A percentile compares a stretch with the other conserved stretches of the same genome.
phyloP scores from a whole-genome alignment of 2,888 invertebrate species.

The Drosophila subsilvestris region DNA sequence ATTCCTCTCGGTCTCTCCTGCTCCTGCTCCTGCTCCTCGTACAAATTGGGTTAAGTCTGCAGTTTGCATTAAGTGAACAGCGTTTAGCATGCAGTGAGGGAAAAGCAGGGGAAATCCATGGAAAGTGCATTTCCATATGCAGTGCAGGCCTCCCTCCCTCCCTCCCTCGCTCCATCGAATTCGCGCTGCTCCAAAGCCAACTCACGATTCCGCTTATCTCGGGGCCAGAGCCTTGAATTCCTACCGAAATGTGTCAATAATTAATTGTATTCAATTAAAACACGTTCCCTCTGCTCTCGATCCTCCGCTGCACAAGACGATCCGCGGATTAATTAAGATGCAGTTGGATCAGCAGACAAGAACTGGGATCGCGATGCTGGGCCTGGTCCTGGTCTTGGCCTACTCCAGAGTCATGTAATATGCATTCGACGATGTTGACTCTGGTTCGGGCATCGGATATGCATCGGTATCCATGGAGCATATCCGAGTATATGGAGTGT shows the following conservation, averaged over 20 bases:
- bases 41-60: conserved; percentile 61
- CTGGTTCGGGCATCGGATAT: conserved; percentile 32
- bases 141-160: conserved; percentile 27
- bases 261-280: conserved; percentile 83
- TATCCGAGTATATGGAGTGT: neutral
- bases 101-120: conserved; percentile 38
- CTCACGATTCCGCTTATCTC: conserved; percentile 65
- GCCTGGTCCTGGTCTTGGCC: conserved; percentile 4
- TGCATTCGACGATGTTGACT: conserved; percentile 34
- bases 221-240: conserved; percentile 57
- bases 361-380: conserved; percentile 21
- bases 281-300: conserved; percentile 38
- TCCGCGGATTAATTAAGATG: conserved; percentile 78
- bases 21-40: conserved; percentile 14
- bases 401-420: conserved; percentile 45
- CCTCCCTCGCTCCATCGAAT: too few species aligned
- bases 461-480: conserved; percentile 37
- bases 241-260: conserved; percentile 82
- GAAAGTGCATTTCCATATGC: conserved; percentile 73
- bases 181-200: conserved; percentile 40
- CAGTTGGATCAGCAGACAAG: conserved; percentile 48
- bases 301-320: conserved; percentile 10
- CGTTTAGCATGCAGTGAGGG: conserved; percentile 31
- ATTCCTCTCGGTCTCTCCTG: conserved; percentile 8
- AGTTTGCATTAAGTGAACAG: conserved; percentile 56